Base-by-base conservation (phyloP, 2,113 vertebrate species). In the Choloepus hoffmanni region DNA sequence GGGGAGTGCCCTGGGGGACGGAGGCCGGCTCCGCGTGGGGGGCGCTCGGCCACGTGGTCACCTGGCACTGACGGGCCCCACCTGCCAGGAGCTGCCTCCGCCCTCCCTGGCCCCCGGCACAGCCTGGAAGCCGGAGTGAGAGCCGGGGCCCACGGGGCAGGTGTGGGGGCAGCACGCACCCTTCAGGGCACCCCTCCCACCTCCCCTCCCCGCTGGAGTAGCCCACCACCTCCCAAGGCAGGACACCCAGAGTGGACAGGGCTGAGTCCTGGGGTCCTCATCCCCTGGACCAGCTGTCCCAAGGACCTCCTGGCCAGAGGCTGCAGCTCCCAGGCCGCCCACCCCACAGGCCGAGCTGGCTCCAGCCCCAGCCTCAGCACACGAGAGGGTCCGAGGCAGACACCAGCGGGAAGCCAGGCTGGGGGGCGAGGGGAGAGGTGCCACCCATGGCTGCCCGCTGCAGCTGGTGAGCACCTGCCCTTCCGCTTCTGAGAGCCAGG, bases 371-470 rank as follows among this genome's bases (percentile, higher is more conserved):
- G 45, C 70, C 12, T 18, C 18, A 18, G 55, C 40, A 74, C 36
- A 40, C 23, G 73, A 43, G 24, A 76, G 43, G 45, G 43, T 67
- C 60, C 24, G n/a, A 43, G 43, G 65, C 30, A 26, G 19, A 26
- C 18, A 24, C 85, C 58, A 48, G 21, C 1, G 7, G 30, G 33
- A 77, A n/a, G 15, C 45, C 30, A 65, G n/a, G 8, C 33, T 13
- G 1, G 45, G n/a, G 6, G 2, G 58, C 16, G 26, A 50, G 21
- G 7, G 3, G 23, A 24, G 21, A 45, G 26, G 26, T 1, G 2
- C 26, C 3, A 9, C 28, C 43, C 43, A 16, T 0, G 2, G 63
- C 14, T 3, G 12, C 28, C 4, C n/a, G 10, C 0, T 3, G 70
- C 10, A 7, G 14, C 74, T 45, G 33, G 24, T 48, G 43, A 45